Evolutionary conservation across 2,113 vertebrate species (phyloP), one percentile per base, ranked within the genome.

Genomic region (Ophthalmolycus amberensis): DNA sequence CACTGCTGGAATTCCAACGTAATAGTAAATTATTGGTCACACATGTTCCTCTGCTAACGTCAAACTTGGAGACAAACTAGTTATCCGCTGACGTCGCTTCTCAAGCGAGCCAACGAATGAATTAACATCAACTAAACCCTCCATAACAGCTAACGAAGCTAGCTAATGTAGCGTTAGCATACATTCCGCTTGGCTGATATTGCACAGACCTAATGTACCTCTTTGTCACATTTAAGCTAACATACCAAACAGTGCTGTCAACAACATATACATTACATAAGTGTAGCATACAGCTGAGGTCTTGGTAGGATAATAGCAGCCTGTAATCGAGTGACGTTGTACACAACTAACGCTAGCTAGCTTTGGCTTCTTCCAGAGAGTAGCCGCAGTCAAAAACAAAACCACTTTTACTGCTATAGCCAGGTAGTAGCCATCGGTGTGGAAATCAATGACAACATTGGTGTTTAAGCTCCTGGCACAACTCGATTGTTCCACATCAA

Each of bases 371-470:
- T 64, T 75, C 85, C 88, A 91, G 80, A 84, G 75, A 77, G 59
- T 91, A 88, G 88, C 44, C 83, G 69, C 69, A 68, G 75, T 88
- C 89, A 93, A 34, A 34, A 34, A 90, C 89, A 93, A 80, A 79
- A 85, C 82, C 62, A 86, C 79, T 89, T 81, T 80, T 85, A 22
- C 72, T 66, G 80, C 75, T 71, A 34, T 34, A 87, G 65, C 77
- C 80, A 74, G 82, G 73, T 80, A 72, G 48, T 54, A 87, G 83
- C 77, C 79, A 75, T 52, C 34, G 56, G 6, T 58, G 67, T 16
- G 11, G 48, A 50, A 52, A 38, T 69, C 60, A 66, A 48, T 78
- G 62, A 77, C 75, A 80, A 56, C 60, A 75, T 37, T 22, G 4
- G 9, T 2, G 5, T 34, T 34, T 38, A 0, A 15, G 3, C 9